Percentiles rank a stretch among this genome's conserved stretches.
Conservation (phyloP, 2,888 invertebrate genomes). For the Lottia scabra region DNA sequence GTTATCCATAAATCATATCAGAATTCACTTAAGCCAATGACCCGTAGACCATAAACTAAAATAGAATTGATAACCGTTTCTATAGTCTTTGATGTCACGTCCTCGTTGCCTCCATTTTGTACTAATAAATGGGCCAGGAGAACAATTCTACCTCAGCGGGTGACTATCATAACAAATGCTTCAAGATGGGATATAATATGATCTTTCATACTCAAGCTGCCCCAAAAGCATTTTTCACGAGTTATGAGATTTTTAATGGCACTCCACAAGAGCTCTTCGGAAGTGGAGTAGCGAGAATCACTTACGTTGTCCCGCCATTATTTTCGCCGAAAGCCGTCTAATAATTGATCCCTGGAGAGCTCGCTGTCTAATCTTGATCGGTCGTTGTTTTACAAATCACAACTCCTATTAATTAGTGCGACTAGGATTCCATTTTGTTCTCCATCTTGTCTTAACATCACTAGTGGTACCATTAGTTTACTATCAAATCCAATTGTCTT, state of each 20-base stretch:
- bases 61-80: neutral
- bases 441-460: constrained; percentile 22
- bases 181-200: constrained; percentile 1
- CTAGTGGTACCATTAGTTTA: constrained; percentile 30
- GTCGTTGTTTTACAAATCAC: constrained; percentile 23
- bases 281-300: constrained; percentile 9
- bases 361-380: constrained; percentile 13
- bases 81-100: too few relatives aligned
- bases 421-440: constrained; percentile 24
- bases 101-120: neutral
- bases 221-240: constrained; percentile 6
- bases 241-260: constrained; percentile 6
- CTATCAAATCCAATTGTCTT: constrained; percentile 34
- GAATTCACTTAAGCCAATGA: constrained; percentile 3
- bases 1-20: neutral
- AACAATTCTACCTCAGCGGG: constrained; percentile 3
- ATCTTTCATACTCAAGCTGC: constrained; percentile 1
- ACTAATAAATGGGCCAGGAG: neutral
- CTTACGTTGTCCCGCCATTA: constrained; percentile 19
- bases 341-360: constrained; percentile 21
- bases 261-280: constrained; percentile 2
- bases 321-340: constrained; percentile 13
- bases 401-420: constrained; percentile 33
- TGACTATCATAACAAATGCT: constrained; percentile 3
- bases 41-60: neutral